phyloP scores from a whole-genome alignment of 2,797 vertebrate species.

The Neomorphus geoffroyi region DNA sequence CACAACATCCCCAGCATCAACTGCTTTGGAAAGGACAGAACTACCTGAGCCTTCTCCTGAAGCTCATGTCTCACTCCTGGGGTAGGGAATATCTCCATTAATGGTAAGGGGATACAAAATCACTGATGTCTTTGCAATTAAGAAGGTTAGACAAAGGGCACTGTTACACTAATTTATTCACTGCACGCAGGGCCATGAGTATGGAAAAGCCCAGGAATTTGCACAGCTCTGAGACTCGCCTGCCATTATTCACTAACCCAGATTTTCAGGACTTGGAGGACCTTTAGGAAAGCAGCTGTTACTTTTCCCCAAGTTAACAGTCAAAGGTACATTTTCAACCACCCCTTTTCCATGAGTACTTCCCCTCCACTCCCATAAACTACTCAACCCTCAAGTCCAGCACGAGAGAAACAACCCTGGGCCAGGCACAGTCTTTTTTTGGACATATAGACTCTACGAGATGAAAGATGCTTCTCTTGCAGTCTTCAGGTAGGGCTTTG shows the following conservation, averaged over 20 bases:
- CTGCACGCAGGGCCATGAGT: background rate
- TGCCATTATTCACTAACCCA: background rate
- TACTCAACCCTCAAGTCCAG: background rate
- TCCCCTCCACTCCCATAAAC: background rate
- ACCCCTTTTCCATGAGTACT: background rate
- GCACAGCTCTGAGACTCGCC: background rate
- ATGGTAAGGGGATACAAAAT: background rate
- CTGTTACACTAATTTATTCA: background rate
- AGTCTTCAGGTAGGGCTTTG: background rate
- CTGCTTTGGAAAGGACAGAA: background rate
- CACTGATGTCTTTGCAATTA: background rate
- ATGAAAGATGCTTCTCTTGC: background rate
- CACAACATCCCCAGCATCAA: background rate
- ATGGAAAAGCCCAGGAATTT: background rate
- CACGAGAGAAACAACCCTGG: accelerated
- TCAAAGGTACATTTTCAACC: background rate
- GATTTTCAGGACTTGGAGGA: background rate
- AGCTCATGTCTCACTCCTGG: background rate
- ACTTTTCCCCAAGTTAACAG: background rate
- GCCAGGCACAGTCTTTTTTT: background rate
- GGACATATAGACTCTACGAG: background rate
- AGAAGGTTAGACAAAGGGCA: background rate
- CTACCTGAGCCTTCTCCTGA: background rate
- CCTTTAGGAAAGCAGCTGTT: background rate
- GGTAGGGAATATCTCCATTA: background rate